Percentiles rank a stretch among this genome's conserved stretches.
phyloP scores from a whole-genome alignment of 2,888 invertebrate genomes.

The Sycophila texana region DNA sequence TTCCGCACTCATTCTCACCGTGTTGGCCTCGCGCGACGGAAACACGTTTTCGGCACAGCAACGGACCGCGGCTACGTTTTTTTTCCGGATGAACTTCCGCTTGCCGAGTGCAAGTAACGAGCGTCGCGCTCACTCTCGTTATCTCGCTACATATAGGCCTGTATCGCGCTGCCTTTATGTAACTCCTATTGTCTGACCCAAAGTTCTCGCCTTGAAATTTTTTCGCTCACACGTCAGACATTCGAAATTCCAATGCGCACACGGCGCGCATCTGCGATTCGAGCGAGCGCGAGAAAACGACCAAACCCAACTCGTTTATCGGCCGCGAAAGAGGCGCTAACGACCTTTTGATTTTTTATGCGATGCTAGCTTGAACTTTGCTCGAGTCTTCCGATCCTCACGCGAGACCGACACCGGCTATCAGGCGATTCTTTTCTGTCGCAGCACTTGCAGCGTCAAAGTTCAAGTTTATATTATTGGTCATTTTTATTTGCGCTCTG shows the following conservation, averaged over 20 bases:
- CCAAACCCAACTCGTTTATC: not conserved
- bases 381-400: no score
- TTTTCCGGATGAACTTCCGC: not conserved
- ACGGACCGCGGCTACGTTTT: not conserved
- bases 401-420: no score
- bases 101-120: not conserved
- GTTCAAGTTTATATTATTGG: no score
- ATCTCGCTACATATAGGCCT: not conserved
- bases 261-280: not conserved
- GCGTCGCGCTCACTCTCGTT: not conserved
- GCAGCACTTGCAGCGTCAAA: no score
- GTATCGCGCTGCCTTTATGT: slow-evolving; percentile 7
- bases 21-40: not conserved
- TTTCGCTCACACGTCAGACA: slow-evolving; percentile 11
- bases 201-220: slow-evolving; percentile 34
- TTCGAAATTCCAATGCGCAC: slow-evolving; percentile 19
- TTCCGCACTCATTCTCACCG: no score
- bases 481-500: no score
- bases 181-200: slow-evolving; percentile 28
- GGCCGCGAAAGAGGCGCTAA: not conserved
- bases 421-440: no score
- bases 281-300: not conserved
- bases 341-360: not conserved
- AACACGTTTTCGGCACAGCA: not conserved
- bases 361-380: no score